These are phyloP conservation scores for Urocyon cinereoargenteus DNA, from an alignment of 2,797 vertebrate species.

Conservation along the genomic window DNA sequence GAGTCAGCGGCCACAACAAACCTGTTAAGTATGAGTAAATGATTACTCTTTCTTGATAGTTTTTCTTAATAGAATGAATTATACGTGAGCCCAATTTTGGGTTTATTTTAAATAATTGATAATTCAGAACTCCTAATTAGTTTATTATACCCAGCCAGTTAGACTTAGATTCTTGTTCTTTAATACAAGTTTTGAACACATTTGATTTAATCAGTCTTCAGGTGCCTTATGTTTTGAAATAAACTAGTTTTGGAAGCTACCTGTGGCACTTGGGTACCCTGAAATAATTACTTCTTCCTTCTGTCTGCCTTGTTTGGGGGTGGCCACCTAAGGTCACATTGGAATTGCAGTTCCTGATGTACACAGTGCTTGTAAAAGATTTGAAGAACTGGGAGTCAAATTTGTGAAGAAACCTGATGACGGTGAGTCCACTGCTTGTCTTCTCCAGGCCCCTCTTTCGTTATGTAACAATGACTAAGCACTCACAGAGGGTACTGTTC, in stretches of 20 bases:
- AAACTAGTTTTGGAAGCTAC: background rate
- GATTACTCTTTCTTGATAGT: background rate
- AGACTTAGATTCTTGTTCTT: slow-evolving; percentile 44
- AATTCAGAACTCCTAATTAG: slow-evolving; percentile 16
- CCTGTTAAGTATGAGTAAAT: background rate
- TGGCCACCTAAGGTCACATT: slow-evolving; percentile 93
- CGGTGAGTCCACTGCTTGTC: slow-evolving; percentile 88
- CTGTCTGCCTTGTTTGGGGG: slow-evolving; percentile 18
- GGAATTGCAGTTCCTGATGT: slow-evolving; percentile 98
- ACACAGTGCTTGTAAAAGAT: slow-evolving; percentile 94
- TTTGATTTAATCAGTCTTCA: background rate
- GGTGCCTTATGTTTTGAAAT: slow-evolving; percentile 50
- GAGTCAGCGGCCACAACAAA: background rate
- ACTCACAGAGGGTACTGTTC: background rate
- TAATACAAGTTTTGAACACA: slow-evolving; percentile 23
- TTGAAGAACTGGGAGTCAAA: slow-evolving; percentile 96
- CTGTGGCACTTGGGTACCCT: background rate
- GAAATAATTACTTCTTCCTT: slow-evolving; percentile 52
- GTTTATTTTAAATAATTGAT: slow-evolving; percentile 30
- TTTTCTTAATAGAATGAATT: slow-evolving; percentile 35
- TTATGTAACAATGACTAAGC: background rate
- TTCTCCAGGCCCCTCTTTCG: background rate
- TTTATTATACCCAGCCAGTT: background rate
- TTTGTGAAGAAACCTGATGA: slow-evolving; percentile 99
- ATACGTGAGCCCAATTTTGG: background rate